Evolutionary conservation across 2,797 vertebrate genomes (phyloP).

Genomic region (Bovichtus diacanthus): DNA sequence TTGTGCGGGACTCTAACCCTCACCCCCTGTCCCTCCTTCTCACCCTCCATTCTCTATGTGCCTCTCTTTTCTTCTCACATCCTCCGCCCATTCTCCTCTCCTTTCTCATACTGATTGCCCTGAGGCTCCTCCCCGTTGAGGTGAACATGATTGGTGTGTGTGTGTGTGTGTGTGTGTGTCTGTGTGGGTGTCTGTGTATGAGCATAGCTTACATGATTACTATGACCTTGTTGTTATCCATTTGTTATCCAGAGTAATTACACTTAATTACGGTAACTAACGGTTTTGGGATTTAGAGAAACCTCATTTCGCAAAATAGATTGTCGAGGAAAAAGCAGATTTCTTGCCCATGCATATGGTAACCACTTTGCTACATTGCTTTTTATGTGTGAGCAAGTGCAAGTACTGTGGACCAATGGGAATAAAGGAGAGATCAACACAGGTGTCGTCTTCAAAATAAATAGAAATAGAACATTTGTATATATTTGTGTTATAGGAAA

Average conservation of each 20-base stretch:
- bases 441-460: background rate
- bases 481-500: background rate
- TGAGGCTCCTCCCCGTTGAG: conserved; percentile 70
- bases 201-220: conserved; percentile 69
- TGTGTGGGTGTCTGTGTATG: conserved; percentile 24
- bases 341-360: background rate
- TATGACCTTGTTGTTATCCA: conserved; percentile 75
- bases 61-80: conserved; percentile 66
- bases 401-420: background rate
- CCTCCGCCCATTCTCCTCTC: conserved; percentile 66
- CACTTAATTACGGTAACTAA: conserved; percentile 54
- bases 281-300: background rate
- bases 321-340: background rate
- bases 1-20: conserved; percentile 73
- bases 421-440: background rate
- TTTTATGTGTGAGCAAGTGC: background rate
- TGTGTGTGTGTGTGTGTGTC: conserved; percentile 39
- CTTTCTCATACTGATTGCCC: conserved; percentile 73
- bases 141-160: conserved; percentile 67
- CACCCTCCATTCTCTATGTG: conserved; percentile 57
- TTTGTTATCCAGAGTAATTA: conserved; percentile 69
- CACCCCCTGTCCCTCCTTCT: conserved; percentile 52
- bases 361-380: background rate
- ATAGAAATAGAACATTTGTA: too few relatives aligned
- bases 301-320: background rate